phyloP scores from a whole-genome alignment of 2,888 invertebrate species.

The Automeris io region DNA sequence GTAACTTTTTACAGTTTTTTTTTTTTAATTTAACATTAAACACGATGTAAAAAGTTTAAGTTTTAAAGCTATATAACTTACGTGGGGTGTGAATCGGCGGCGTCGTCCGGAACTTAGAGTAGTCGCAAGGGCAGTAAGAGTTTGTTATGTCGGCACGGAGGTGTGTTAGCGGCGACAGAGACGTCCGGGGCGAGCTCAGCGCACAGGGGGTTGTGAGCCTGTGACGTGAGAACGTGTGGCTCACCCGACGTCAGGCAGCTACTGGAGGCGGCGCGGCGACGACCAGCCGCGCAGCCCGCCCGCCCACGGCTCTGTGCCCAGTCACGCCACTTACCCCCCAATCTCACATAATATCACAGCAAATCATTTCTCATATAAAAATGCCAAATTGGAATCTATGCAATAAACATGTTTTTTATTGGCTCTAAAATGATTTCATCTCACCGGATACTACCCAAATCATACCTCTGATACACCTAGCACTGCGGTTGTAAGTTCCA shows the following conservation, averaged over 20 bases:
- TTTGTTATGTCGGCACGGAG: slow-evolving; percentile 52
- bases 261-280: slow-evolving; percentile 55
- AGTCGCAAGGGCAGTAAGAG: slow-evolving; percentile 38
- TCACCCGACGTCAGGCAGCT: slow-evolving; percentile 55
- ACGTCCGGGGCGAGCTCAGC: slow-evolving; percentile 23
- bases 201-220: slow-evolving; percentile 23
- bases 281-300: slow-evolving; percentile 42
- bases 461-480: too few relatives aligned
- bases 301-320: slow-evolving; percentile 49
- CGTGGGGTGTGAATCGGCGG: slow-evolving; percentile 15
- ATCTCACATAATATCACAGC: slow-evolving; percentile 55
- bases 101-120: slow-evolving; percentile 41
- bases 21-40: too few relatives aligned
- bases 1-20: too few relatives aligned
- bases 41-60: background rate
- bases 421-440: too few relatives aligned
- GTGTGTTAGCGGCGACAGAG: slow-evolving; percentile 15
- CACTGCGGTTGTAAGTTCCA: too few relatives aligned
- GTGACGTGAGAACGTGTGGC: slow-evolving; percentile 56
- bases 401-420: too few relatives aligned
- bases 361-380: slow-evolving; percentile 33
- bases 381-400: too few relatives aligned
- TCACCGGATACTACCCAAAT: too few relatives aligned
- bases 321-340: slow-evolving; percentile 62
- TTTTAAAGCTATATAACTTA: slow-evolving; percentile 29